A percentile compares a stretch with the other conserved stretches of the same genome.
Conservation (phyloP, 2,113 vertebrate genomes). For the Oreochromis tanganicae region DNA sequence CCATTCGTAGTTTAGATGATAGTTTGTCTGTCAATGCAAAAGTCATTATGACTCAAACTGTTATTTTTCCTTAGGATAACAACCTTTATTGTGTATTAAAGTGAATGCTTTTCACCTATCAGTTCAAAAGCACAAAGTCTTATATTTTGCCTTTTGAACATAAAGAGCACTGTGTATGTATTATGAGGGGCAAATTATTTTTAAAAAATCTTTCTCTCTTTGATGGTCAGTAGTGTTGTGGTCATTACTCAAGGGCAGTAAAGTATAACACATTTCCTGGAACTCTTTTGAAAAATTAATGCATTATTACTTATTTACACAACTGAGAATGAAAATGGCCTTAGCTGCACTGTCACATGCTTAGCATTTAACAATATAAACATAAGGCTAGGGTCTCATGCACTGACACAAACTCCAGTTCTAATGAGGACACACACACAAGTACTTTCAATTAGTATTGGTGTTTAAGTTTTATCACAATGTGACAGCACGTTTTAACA, state of each 20-base stretch:
- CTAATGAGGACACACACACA: background rate
- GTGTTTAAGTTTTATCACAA: background rate
- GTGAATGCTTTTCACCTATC: background rate
- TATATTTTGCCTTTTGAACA: background rate
- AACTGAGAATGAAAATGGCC: background rate
- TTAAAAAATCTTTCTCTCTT: background rate
- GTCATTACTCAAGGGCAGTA: background rate
- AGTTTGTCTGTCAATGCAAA: background rate
- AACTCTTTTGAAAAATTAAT: background rate
- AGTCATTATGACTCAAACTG: background rate
- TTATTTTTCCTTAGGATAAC: background rate
- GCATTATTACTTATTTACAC: background rate
- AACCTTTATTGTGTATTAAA: background rate
- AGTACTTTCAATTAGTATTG: background rate
- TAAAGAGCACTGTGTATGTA: background rate
- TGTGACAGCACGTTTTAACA: background rate
- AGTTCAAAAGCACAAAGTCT: background rate
- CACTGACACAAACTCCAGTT: background rate
- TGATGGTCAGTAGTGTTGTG: background rate
- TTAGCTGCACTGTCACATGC: background rate
- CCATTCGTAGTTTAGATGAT: background rate
- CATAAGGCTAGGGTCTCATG: background rate
- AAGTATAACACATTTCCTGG: background rate
- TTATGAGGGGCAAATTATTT: background rate
- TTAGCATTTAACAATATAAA: background rate